A percentile compares a stretch with the other conserved stretches of the same genome.
Evolutionary conservation across 2,797 vertebrate genomes (phyloP).

Genomic region (Labeo calbasu): DNA sequence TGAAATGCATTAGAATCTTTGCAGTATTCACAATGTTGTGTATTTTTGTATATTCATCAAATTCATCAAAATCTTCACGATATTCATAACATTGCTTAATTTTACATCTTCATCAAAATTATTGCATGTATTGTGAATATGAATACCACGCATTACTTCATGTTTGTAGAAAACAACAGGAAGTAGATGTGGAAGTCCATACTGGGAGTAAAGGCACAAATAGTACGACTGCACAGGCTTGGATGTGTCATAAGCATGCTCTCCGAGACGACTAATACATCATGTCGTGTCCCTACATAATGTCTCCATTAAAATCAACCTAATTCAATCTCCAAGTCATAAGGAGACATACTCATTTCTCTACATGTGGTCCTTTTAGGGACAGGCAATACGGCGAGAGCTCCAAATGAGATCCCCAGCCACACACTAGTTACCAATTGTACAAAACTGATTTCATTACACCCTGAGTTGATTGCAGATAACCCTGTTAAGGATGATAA

Average conservation of each 20-base stretch:
- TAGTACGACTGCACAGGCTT: slow-evolving; percentile 38
- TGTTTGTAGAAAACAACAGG: not conserved
- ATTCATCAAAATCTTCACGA: not conserved
- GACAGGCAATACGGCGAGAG: slow-evolving; percentile 29
- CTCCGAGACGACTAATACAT: slow-evolving; percentile 57
- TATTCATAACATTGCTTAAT: not conserved
- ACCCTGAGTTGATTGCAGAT: slow-evolving; percentile 63
- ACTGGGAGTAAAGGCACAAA: not conserved
- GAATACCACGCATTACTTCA: not conserved
- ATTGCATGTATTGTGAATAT: not conserved
- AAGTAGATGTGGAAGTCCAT: not conserved
- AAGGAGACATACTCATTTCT: slow-evolving; percentile 49
- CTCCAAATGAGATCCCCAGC: slow-evolving; percentile 50
- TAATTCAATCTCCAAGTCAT: slow-evolving; percentile 63
- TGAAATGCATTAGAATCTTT: not conserved
- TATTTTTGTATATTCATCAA: not conserved
- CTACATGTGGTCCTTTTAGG: slow-evolving; percentile 50
- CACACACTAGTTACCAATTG: slow-evolving; percentile 55
- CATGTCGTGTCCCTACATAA: slow-evolving; percentile 58
- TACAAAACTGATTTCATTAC: slow-evolving; percentile 61
- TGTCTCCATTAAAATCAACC: slow-evolving; percentile 61
- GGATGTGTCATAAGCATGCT: slow-evolving; percentile 53
- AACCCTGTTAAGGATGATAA: slow-evolving; percentile 59
- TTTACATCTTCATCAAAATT: not conserved
- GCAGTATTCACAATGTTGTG: not conserved